A percentile compares a stretch with the other conserved stretches of the same genome.
phyloP scores from a whole-genome alignment of 2,113 vertebrate species.

The Solea solea region DNA sequence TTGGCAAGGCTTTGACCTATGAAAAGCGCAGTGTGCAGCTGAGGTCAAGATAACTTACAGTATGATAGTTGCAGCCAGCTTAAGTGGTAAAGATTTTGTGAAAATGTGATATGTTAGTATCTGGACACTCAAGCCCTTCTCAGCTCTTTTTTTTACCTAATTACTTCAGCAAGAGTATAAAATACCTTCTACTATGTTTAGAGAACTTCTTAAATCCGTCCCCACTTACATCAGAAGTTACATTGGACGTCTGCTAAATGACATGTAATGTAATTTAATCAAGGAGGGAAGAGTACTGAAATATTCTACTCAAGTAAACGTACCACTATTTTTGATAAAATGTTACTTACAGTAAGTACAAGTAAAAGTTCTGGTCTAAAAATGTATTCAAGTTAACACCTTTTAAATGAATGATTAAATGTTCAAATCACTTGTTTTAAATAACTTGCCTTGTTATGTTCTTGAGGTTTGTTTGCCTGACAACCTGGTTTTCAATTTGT shows the following conservation, averaged over 20 bases:
- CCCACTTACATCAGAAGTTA: constrained; percentile 19
- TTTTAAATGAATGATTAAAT: constrained; percentile 48
- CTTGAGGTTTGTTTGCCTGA: too few relatives aligned
- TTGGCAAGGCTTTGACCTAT: constrained; percentile 17
- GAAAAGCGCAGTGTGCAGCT: not conserved
- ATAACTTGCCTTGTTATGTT: constrained; percentile 72
- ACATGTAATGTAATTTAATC: too few relatives aligned
- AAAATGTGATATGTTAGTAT: constrained; percentile 36
- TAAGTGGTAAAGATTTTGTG: constrained; percentile 22
- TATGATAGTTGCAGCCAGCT: not conserved
- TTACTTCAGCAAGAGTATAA: constrained; percentile 13
- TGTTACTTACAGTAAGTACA: too few relatives aligned
- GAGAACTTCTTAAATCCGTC: constrained; percentile 39
- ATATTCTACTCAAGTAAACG: too few relatives aligned
- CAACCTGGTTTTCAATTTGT: too few relatives aligned
- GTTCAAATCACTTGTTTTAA: constrained; percentile 74
- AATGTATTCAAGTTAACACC: too few relatives aligned
- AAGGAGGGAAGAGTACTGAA: too few relatives aligned
- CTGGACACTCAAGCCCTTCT: constrained; percentile 31
- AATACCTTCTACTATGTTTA: constrained; percentile 20
- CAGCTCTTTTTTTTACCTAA: constrained; percentile 41
- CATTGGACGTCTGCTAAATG: too few relatives aligned
- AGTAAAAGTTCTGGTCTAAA: too few relatives aligned
- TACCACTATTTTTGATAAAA: too few relatives aligned
- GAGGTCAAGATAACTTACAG: constrained; percentile 19